Evolutionary conservation across 2,888 invertebrate species (phyloP), one percentile per base, ranked within the genome.

Genomic region (Hydrotaea diabolus): DNA sequence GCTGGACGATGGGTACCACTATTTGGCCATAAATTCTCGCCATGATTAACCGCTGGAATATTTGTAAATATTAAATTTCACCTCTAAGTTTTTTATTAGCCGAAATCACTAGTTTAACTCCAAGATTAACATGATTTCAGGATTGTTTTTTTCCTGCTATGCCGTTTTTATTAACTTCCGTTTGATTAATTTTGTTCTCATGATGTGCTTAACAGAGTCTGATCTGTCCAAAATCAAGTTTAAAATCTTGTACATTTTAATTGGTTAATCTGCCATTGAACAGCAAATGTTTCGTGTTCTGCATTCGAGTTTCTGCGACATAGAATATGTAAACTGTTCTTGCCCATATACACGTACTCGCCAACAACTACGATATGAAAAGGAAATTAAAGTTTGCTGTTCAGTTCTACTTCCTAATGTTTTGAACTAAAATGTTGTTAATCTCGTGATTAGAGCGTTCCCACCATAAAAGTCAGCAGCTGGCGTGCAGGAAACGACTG

Each of bases 361-460:
- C 31, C n/a, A 2, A 2, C 49, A 13, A 13, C n/a, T n/a, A 0
- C 3, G 5, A 13, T 49, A n/a, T 71, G 17, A 21, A 43, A 59
- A 64, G 82, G 82, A 82, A 82, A 72, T 79, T 79, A 8, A 19
- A 49, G 17, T 9, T 23, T 77, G 2, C 19, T 17, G 77, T 62
- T 71, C 59, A 17, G n/a, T n/a, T 39, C 26, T 72, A 69, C 77
- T 80, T 83, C 83, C 83, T 80, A 83, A 64, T 66, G 46, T 8
- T 4, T 21, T n/a, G 46, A 39, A 77, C 49, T 43, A 21, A 69
- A 26, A 43, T 53, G 23, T 69, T 1, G 15, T 23, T 23, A 53
- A 21, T 17, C 43, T 11, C 43, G 15, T 3, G 11, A 57, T 19
- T 11, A 59, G 39, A 17, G 62, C 80, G 43, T 80, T 80, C 77